A percentile compares a stretch with the other conserved stretches of the same genome.
Evolutionary conservation across 2,113 vertebrate species (phyloP).

Genomic region (Rhabdornis inornatus): DNA sequence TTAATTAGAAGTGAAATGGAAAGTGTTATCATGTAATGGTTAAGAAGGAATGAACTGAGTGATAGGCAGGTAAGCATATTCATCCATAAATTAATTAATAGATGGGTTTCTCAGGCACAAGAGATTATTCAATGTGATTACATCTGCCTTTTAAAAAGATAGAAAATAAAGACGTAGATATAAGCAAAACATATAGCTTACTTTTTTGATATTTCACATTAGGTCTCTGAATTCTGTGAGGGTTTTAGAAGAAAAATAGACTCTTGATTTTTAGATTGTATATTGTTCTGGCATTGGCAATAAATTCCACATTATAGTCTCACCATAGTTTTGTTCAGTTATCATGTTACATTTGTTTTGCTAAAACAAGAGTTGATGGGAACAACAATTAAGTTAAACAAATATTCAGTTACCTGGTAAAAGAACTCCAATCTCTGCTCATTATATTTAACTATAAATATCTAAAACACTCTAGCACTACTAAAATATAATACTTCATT

Average conservation of each 20-base stretch:
- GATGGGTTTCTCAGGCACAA: not conserved
- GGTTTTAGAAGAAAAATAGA: not conserved
- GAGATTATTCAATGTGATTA: not conserved
- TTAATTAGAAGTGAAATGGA: not conserved
- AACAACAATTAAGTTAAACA: not conserved
- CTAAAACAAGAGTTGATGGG: not conserved
- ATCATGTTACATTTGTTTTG: not conserved
- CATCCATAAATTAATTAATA: not conserved
- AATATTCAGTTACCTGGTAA: not conserved
- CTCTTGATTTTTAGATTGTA: not conserved
- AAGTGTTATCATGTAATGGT: not conserved
- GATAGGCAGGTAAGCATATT: not conserved
- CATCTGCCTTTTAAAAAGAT: not conserved
- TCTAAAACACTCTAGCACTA: not conserved
- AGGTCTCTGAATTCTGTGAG: not conserved
- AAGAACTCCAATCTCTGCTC: rapidly evolving
- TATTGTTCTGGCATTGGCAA: not conserved
- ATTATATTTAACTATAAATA: not conserved
- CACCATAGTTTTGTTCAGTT: not conserved
- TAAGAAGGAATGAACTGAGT: not conserved
- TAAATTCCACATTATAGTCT: not conserved
- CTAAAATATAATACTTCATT: not conserved
- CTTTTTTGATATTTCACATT: not conserved
- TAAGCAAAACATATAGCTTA: not conserved
- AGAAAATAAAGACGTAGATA: not conserved